A percentile compares a stretch with the other conserved stretches of the same genome.
Evolutionary conservation across 2,113 vertebrate genomes (phyloP).

Genomic region (Papio anubis): DNA sequence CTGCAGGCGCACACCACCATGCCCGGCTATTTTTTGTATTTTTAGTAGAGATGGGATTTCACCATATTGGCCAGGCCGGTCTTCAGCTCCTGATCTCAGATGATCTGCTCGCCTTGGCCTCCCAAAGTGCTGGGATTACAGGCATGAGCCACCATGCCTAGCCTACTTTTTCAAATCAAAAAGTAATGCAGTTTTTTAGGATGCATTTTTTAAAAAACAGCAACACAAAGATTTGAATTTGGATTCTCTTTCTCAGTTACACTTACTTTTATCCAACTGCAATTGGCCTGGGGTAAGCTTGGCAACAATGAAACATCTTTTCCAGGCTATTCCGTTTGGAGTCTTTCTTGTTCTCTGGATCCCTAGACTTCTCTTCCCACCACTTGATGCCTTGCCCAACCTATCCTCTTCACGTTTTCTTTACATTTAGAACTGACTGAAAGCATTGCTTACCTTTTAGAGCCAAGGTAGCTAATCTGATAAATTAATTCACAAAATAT

Average conservation of each 20-base stretch:
- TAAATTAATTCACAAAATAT: not conserved
- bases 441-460: not conserved
- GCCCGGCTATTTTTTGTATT: no score
- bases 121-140: no score
- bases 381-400: not conserved
- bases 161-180: not conserved
- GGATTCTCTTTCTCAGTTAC: not conserved
- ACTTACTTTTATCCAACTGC: not conserved
- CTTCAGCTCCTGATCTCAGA: no score
- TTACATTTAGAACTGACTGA: not conserved
- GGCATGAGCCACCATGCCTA: no score
- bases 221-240: not conserved
- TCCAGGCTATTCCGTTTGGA: not conserved
- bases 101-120: no score
- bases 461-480: not conserved
- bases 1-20: no score
- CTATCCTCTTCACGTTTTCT: not conserved
- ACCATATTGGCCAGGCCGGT: no score
- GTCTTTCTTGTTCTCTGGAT: not conserved
- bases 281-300: not conserved
- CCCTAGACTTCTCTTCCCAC: not conserved
- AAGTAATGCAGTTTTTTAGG: not conserved
- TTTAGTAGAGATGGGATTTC: no score
- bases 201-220: not conserved
- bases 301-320: not conserved